These are phyloP conservation scores for Condylura cristata DNA, from an alignment of 2,113 vertebrate species.

Conservation along the genomic window DNA sequence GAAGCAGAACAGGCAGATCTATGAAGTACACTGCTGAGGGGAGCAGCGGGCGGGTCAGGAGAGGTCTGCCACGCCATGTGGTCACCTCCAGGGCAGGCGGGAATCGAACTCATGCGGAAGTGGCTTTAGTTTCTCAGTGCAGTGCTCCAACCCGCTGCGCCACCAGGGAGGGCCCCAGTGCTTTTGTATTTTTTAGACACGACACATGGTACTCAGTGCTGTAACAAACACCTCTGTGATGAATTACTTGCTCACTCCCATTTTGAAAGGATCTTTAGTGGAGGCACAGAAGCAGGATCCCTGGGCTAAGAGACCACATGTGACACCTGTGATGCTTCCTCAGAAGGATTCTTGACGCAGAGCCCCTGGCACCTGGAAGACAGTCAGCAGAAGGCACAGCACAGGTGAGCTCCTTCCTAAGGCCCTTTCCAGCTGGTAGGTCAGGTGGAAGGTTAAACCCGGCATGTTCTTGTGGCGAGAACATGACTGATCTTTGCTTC, in stretches of 20 bases:
- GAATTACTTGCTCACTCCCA: background rate
- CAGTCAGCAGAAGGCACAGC: background rate
- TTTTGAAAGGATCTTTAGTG: background rate
- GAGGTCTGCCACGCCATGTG: too few species aligned
- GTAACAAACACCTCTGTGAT: background rate
- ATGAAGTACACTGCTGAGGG: too few species aligned
- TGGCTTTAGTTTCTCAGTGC: too few species aligned
- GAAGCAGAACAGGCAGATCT: too few species aligned
- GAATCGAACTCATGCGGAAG: too few species aligned
- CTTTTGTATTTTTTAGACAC: too few species aligned
- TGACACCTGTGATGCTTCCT: background rate
- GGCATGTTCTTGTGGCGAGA: background rate
- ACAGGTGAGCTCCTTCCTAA: background rate
- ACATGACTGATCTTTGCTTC: background rate
- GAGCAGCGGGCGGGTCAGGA: too few species aligned
- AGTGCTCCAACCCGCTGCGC: too few species aligned
- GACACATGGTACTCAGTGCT: background rate
- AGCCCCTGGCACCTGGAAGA: background rate
- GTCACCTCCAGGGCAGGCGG: too few species aligned
- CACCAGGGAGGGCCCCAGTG: too few species aligned
- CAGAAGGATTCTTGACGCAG: too few species aligned
- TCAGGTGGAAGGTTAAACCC: background rate
- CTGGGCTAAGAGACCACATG: background rate
- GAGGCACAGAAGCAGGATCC: background rate
- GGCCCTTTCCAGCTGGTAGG: background rate